Evolutionary conservation across 2,797 vertebrate species (phyloP).

Genomic region (Philypnodon macrostomus): DNA sequence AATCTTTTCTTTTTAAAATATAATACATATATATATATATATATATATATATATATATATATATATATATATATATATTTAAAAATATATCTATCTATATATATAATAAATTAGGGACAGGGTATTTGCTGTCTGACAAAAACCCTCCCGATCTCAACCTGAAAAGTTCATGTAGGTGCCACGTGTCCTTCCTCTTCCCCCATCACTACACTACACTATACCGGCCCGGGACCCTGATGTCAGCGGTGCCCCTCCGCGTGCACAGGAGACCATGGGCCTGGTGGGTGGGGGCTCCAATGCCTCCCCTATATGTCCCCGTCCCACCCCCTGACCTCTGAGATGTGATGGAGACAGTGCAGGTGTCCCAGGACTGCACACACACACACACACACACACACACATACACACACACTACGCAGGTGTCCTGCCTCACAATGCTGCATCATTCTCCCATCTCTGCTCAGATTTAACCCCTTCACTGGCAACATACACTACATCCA

Average conservation of each 20-base stretch:
- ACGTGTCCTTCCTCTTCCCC: constrained; percentile 45
- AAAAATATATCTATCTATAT: too few species aligned
- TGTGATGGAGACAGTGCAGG: constrained; percentile 74
- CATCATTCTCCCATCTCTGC: constrained; percentile 15
- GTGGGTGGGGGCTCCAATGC: constrained; percentile 49
- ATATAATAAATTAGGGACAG: too few species aligned
- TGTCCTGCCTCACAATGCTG: constrained; percentile 42
- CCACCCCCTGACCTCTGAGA: constrained; percentile 67
- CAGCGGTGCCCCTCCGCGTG: constrained; percentile 45
- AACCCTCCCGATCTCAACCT: constrained; percentile 14
- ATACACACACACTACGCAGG: constrained; percentile 30
- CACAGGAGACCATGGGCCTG: constrained; percentile 12
- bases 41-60: too few species aligned
- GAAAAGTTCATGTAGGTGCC: constrained; percentile 20
- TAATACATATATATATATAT: too few species aligned
- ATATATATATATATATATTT: too few species aligned
- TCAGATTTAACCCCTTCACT: not conserved
- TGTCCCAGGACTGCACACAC: constrained; percentile 47
- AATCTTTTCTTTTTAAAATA: too few species aligned
- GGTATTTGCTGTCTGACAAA: too few species aligned
- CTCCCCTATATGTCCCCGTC: constrained; percentile 42
- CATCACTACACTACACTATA: constrained; percentile 45
- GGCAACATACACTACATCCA: too few species aligned
- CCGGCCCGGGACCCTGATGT: constrained; percentile 64
- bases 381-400: constrained; percentile 24